phyloP scores from a whole-genome alignment of 1,140 invertebrate genomes.

The Physella acuta region DNA sequence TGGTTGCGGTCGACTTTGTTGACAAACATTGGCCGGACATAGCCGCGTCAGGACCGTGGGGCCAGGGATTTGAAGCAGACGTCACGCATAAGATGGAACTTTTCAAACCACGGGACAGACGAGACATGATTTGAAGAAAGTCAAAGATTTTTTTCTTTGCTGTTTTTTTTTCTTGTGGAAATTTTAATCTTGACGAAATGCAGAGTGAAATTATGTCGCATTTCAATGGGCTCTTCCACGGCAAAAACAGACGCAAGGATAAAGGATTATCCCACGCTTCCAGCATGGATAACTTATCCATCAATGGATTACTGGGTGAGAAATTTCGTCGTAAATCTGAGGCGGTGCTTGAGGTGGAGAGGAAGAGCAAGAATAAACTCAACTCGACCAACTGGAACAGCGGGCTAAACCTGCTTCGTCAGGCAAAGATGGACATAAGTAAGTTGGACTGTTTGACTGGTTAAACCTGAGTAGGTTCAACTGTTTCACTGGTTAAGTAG shows the following conservation, averaged over 20 bases:
- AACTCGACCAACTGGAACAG: background rate
- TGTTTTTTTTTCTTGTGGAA: no score
- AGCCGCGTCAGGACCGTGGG: no score
- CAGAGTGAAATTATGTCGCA: background rate
- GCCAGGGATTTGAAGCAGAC: no score
- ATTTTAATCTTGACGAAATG: no score
- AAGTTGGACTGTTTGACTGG: background rate
- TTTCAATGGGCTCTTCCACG: background rate
- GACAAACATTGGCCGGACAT: no score
- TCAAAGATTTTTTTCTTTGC: no score
- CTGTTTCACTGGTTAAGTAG: no score
- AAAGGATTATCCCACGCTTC: background rate
- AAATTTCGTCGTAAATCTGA: background rate
- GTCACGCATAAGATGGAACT: no score
- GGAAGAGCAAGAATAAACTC: background rate
- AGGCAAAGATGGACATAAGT: background rate
- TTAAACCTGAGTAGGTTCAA: no score
- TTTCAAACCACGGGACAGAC: no score
- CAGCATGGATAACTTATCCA: background rate
- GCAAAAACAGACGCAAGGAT: background rate
- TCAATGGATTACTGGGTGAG: background rate
- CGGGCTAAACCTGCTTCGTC: background rate
- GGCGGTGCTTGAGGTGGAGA: background rate
- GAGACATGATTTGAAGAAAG: no score
- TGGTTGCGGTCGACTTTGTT: no score